A percentile compares a stretch with the other conserved stretches of the same genome.
Evolutionary conservation across 2,113 vertebrate genomes (phyloP).

Genomic region (Oxygymnocypris stewartii): DNA sequence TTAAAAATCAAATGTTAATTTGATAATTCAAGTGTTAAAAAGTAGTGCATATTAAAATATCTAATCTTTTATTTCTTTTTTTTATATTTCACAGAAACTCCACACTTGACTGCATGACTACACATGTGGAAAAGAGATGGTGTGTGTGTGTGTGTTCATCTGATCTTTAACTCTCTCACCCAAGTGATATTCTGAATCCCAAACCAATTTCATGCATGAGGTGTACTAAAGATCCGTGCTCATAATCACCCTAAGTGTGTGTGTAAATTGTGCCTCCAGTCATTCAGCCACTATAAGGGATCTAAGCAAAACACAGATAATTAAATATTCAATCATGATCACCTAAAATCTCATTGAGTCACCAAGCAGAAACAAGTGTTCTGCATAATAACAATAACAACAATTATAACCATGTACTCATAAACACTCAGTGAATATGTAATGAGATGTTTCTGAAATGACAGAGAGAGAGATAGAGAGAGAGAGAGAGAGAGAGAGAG

Average conservation of each 20-base stretch:
- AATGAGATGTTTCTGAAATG: not conserved
- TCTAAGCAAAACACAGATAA: constrained; percentile 1
- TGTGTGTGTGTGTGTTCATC: constrained; percentile 27
- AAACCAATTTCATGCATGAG: constrained; percentile 60
- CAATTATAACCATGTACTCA: not conserved
- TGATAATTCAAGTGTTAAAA: not conserved
- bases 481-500: no score
- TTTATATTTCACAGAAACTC: not conserved
- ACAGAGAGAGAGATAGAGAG: no score
- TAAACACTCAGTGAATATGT: not conserved
- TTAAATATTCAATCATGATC: constrained; percentile 13
- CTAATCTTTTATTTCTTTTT: not conserved
- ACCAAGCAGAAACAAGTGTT: constrained; percentile 6
- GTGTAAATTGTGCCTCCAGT: constrained; percentile 1
- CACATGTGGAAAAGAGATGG: constrained; percentile 13
- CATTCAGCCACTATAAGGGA: not conserved
- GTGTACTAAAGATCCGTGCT: constrained; percentile 41
- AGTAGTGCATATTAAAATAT: not conserved
- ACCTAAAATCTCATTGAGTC: not conserved
- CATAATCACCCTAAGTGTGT: constrained; percentile 32
- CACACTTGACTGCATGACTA: constrained; percentile 28
- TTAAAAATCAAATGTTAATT: not conserved
- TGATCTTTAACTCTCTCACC: constrained; percentile 46
- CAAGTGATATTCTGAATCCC: constrained; percentile 51
- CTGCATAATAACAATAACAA: constrained; percentile 20